Evolutionary conservation across 2,113 vertebrate species (phyloP).

Genomic region (Nettapus auritus): DNA sequence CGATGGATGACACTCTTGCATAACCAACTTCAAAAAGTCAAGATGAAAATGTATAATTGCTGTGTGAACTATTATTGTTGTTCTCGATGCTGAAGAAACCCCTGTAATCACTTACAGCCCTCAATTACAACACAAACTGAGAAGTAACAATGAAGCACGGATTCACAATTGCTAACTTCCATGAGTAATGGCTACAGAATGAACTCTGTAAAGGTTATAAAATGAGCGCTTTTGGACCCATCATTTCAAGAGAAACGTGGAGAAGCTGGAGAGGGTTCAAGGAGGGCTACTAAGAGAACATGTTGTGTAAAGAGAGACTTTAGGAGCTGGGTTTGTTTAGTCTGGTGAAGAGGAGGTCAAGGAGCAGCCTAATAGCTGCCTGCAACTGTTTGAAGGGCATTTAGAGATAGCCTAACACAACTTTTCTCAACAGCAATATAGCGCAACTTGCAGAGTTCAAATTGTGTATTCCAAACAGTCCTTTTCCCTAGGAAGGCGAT

Average conservation of each 20-base stretch:
- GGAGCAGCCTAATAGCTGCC: neutral
- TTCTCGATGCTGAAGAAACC: neutral
- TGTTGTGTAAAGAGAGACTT: neutral
- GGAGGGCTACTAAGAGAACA: neutral
- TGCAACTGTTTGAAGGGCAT: neutral
- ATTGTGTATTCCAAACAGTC: rapidly evolving
- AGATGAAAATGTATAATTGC: neutral
- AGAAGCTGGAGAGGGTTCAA: neutral
- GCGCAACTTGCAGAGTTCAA: neutral
- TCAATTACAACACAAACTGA: neutral
- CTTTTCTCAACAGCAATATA: neutral
- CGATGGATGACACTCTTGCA: neutral
- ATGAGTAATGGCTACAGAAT: neutral
- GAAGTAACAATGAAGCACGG: neutral
- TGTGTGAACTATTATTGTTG: neutral
- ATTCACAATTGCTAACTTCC: neutral
- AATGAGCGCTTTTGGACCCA: neutral
- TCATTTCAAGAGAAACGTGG: neutral
- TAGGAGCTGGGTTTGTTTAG: neutral
- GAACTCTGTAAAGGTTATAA: neutral
- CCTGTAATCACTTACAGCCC: neutral
- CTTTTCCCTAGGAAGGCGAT: neutral
- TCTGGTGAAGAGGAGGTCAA: neutral
- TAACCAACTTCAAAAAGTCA: neutral
- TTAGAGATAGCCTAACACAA: neutral